A percentile compares a stretch with the other conserved stretches of the same genome.
Evolutionary conservation across 2,113 vertebrate genomes (phyloP).

Genomic region (Eublepharis macularius): DNA sequence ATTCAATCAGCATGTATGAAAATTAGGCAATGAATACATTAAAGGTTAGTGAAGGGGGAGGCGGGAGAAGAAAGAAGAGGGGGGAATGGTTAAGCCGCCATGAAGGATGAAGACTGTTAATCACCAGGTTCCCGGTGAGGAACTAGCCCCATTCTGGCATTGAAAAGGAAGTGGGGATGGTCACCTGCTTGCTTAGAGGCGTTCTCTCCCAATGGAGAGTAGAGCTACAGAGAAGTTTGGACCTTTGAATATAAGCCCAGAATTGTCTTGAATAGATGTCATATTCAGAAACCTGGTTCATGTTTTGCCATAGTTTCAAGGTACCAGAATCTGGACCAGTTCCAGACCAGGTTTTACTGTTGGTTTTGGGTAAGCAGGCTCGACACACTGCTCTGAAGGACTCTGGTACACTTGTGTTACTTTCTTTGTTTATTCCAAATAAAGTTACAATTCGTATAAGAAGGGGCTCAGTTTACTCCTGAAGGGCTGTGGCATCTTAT

Average conservation of each 20-base stretch:
- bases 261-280: not conserved
- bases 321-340: too few relatives aligned
- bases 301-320: too few relatives aligned
- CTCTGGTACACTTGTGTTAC: too few relatives aligned
- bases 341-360: too few relatives aligned
- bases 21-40: slow-evolving; percentile 90
- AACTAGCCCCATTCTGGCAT: slow-evolving; percentile 13
- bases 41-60: slow-evolving; percentile 63
- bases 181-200: not conserved
- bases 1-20: slow-evolving; percentile 91
- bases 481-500: too few relatives aligned
- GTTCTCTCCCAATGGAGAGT: not conserved
- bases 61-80: not conserved
- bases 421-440: too few relatives aligned
- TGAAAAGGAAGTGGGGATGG: not conserved
- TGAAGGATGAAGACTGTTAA: slow-evolving; percentile 41
- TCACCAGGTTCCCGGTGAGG: slow-evolving; percentile 38
- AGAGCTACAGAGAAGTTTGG: not conserved
- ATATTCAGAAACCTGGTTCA: not conserved
- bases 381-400: too few relatives aligned
- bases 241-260: not conserved
- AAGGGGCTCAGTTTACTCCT: too few relatives aligned
- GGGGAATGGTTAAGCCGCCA: not conserved
- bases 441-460: too few relatives aligned
- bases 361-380: too few relatives aligned